A percentile compares a stretch with the other conserved stretches of the same genome.
phyloP scores from a whole-genome alignment of 2,888 invertebrate species.

The Frankliniella intonsa region DNA sequence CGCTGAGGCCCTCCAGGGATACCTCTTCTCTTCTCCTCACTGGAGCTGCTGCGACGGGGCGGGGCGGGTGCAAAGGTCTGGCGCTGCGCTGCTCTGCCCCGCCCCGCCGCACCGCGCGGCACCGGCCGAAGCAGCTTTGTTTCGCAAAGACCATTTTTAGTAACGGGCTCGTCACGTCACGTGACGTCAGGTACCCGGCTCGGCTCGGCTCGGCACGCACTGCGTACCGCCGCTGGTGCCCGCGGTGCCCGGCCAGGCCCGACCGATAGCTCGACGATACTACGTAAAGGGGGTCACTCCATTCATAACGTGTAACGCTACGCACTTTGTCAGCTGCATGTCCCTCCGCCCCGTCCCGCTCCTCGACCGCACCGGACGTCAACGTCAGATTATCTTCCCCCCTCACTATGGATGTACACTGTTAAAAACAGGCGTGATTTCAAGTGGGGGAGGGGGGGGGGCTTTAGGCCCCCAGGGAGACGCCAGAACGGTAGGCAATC shows the following conservation, averaged over 20 bases:
- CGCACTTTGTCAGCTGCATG: too few species aligned
- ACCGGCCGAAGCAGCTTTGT: not conserved
- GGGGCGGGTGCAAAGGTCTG: not conserved
- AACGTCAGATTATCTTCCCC: not conserved
- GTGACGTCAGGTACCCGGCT: not conserved
- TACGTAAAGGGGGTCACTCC: not conserved
- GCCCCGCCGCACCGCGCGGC: not conserved
- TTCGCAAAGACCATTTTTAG: not conserved
- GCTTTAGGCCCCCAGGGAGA: too few species aligned
- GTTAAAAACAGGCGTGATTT: too few species aligned
- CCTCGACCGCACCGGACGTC: not conserved
- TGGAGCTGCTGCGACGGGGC: not conserved
- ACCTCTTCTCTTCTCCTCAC: not conserved
- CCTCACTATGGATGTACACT: not conserved
- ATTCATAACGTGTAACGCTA: slow-evolving; percentile 1
- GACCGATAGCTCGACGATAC: not conserved
- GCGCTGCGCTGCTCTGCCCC: not conserved
- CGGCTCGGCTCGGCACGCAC: not conserved
- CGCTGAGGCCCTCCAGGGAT: too few species aligned
- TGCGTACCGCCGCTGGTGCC: not conserved
- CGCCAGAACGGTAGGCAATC: not conserved
- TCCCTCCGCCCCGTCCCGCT: not conserved
- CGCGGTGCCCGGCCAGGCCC: too few species aligned
- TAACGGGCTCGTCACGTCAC: not conserved
- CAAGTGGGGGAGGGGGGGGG: too few species aligned